Evolutionary conservation across 1,140 invertebrate species (phyloP), one percentile per base, ranked within the genome.

Genomic region (Bursaphelenchus mucronatus): DNA sequence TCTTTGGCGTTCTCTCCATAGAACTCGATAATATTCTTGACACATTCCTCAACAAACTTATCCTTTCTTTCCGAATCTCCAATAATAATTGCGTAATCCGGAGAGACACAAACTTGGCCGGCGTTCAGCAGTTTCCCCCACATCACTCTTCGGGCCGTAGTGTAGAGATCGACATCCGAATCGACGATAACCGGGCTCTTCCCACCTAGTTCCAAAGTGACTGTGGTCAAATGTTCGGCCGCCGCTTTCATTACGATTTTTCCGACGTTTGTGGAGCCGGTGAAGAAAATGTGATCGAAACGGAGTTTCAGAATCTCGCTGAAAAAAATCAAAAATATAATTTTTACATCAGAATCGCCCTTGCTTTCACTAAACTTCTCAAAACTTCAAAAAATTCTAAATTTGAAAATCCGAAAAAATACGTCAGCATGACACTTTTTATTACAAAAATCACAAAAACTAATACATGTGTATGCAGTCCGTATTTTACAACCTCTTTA

Each of bases 241-340:
- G 93, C 91, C 5, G 92, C 91, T 63, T 87, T 86, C 78, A 91
- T 88, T 3, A 97, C 86, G 58, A 95, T 89, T 84, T 87, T 89
- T 19, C 91, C 93, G 15, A 96, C 89, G 51, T 80, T 81, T 0
- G 88, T 87, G 41, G 90, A 90, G 0, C 94, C 94, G 2, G 94
- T 98, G 81, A 90, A 98, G 84, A 97, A 94, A 68, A 98, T 96
- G 78, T 94, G 91, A 84, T 98, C 94, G 81, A 94, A 97, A 77
- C 86, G 87, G 77, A 93, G 86, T 69, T 91, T 89, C 8, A 97
- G 83, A 9, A 97, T 78, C 41, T 68, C 65, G 15, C 56, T 72
- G 53, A 61, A 51, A 72, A 6, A 44, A 44, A 11, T 68, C 2
- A 58, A 61, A 15, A 15, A 63, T 13, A 64, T 63, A 50, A 30